A percentile compares a stretch with the other conserved stretches of the same genome.
phyloP scores from a whole-genome alignment of 2,113 vertebrate species.

The Abramis brama region DNA sequence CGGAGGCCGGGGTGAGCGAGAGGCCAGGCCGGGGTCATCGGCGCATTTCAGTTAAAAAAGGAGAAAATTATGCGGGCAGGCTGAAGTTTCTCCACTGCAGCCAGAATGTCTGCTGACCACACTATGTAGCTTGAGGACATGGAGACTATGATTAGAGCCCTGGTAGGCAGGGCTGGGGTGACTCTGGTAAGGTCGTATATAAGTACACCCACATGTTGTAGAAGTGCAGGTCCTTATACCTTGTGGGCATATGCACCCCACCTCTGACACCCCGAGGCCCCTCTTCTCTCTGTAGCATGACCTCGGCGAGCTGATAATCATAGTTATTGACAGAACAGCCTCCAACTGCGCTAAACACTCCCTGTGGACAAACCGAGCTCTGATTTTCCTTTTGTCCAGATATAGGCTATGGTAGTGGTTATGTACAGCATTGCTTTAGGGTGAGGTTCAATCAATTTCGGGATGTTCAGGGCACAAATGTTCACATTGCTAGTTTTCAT shows the following conservation, averaged over 20 bases:
- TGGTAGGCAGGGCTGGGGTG: constrained; percentile 50
- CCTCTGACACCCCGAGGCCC: constrained; percentile 41
- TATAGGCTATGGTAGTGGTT: constrained; percentile 8
- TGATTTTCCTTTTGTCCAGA: constrained; percentile 14
- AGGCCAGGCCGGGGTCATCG: constrained; percentile 55
- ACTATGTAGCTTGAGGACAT: constrained; percentile 56
- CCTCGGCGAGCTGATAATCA: constrained; percentile 46
- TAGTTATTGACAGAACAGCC: constrained; percentile 30
- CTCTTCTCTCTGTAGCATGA: constrained; percentile 39
- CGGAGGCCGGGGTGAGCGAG: constrained; percentile 47
- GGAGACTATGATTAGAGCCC: constrained; percentile 52
- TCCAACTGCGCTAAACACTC: constrained; percentile 24
- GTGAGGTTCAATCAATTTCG: constrained; percentile 13
- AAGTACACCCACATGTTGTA: constrained; percentile 61
- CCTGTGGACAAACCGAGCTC: neutral
- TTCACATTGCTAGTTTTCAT: neutral
- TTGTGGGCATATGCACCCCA: constrained; percentile 45
- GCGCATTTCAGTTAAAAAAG: constrained; percentile 46
- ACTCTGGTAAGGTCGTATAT: constrained; percentile 54
- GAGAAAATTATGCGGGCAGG: constrained; percentile 51
- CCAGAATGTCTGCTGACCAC: constrained; percentile 58
- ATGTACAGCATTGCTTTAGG: constrained; percentile 21
- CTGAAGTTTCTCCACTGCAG: constrained; percentile 47
- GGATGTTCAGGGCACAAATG: constrained; percentile 17
- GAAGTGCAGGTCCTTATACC: constrained; percentile 45